Base-by-base conservation (phyloP, 2,888 invertebrate species). In the Synergus gifuensis region DNA sequence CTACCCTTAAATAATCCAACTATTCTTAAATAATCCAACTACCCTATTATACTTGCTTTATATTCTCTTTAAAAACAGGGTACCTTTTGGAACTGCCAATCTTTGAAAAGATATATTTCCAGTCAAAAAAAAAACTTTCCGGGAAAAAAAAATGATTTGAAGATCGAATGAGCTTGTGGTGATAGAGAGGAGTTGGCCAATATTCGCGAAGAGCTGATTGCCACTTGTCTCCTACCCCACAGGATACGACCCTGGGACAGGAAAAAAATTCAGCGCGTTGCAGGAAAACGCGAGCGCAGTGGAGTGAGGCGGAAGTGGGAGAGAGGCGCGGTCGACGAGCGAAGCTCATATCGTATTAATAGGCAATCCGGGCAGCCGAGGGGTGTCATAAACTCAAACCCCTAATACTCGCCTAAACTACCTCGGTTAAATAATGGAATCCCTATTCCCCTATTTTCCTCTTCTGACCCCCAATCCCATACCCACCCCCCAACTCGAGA, bases 311-410 rank as follows among this genome's bases (percentile, higher is more conserved):
- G 83, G 62, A 77, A 81, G 76, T 80, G 78, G 64, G 77, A 79
- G 78, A 54, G 77, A 80, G 58, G 83, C 78, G 76, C 66, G 83
- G 85, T 84, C 85, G 84, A 84, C 86, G 88, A 88, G 88, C 89
- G 87, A 86, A 89, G 88, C 92, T 92, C 92, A 92, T 92, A 92
- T 92, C 92, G 92, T 92, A 92, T 92, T 92, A 92, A 92, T 92
- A 92, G 92, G 92, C 92, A 90, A 90, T 90, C 92, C 91, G 90
- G 90, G 89, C 90, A 89, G 89, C 90, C 89, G 90, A 90, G 92
- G 91, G 91, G 92, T 91, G 92, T 92, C 91, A 91, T 92, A 92
- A 92, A 92, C 92, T 91, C 91, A 89, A 91, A 91, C 91, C 92
- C 91, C 91, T 91, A 91, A 91, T 91, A 91, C 91, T 91, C 91